A percentile compares a stretch with the other conserved stretches of the same genome.
Conservation (phyloP, 37 sponge, comb jelly and placozoan species). For the Lycopodina hypogea region DNA sequence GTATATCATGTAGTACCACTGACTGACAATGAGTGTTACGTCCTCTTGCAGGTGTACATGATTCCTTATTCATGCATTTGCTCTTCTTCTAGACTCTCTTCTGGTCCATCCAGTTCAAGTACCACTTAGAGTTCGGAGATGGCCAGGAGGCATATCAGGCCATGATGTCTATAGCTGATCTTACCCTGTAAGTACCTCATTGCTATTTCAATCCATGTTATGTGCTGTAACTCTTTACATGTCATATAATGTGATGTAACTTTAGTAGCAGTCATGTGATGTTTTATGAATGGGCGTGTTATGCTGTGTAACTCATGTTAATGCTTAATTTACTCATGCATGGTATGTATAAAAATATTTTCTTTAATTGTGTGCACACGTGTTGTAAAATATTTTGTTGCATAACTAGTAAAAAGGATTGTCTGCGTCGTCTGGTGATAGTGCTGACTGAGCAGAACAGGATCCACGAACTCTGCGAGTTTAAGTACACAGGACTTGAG, state of each 20-base stretch:
- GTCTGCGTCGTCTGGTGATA: constrained; percentile 46
- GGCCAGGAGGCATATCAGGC: constrained; percentile 55
- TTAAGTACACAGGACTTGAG: constrained; percentile 55
- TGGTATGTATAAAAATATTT: too few relatives aligned
- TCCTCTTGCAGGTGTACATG: too few relatives aligned
- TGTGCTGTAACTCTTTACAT: background rate
- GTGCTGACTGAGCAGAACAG: constrained; percentile 55
- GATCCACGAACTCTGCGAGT: constrained; percentile 44
- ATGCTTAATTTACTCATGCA: too few relatives aligned
- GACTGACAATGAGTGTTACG: too few relatives aligned
- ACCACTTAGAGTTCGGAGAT: constrained; percentile 51
- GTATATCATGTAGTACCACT: too few relatives aligned
- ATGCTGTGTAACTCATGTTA: too few relatives aligned
- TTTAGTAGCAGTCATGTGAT: too few relatives aligned
- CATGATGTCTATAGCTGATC: constrained; percentile 61
- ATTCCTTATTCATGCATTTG: too few relatives aligned
- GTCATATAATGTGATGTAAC: background rate
- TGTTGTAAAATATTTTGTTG: background rate
- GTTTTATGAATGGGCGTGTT: too few relatives aligned
- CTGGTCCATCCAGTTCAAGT: constrained; percentile 79
- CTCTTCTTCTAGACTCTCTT: constrained; percentile 51
- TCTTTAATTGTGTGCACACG: too few relatives aligned
- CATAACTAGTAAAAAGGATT: constrained; percentile 44
- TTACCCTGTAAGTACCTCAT: constrained; percentile 32
- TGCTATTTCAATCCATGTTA: background rate